Conservation (phyloP, 2,797 vertebrate genomes). For the Lutjanus argentimaculatus region DNA sequence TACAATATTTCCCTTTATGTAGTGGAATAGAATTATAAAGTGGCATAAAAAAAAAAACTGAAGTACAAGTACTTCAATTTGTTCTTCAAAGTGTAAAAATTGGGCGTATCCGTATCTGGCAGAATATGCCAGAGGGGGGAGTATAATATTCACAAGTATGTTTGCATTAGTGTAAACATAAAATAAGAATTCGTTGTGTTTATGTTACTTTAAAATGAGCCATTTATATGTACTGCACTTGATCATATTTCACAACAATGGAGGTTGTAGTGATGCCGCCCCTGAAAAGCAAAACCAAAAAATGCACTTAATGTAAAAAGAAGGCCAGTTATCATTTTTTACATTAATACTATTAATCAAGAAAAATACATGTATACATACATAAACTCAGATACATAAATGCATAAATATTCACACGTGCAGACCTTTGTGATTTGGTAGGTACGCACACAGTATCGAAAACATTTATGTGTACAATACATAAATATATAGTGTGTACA, state of each 20-base stretch:
- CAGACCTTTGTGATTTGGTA: neutral
- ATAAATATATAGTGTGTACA: neutral
- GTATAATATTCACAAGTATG: too few relatives aligned
- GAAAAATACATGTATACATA: neutral
- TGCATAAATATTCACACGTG: neutral
- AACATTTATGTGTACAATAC: neutral
- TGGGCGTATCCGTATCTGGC: too few relatives aligned
- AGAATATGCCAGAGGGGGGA: too few relatives aligned
- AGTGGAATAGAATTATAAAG: too few relatives aligned
- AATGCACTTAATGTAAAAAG: neutral
- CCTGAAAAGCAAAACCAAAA: neutral
- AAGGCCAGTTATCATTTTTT: neutral
- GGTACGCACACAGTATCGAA: neutral
- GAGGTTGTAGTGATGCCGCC: neutral
- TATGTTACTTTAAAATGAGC: too few relatives aligned
- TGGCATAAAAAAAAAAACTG: too few relatives aligned
- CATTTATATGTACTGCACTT: too few relatives aligned
- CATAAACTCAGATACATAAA: neutral
- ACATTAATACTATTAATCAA: neutral
- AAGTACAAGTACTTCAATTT: too few relatives aligned
- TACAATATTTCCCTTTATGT: too few relatives aligned
- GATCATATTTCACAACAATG: neutral
- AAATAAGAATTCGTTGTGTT: too few relatives aligned
- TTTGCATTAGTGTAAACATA: too few relatives aligned
- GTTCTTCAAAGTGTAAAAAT: too few relatives aligned